These are phyloP conservation scores for Manis javanica DNA, from an alignment of 2,797 vertebrate species.

Conservation along the genomic window DNA sequence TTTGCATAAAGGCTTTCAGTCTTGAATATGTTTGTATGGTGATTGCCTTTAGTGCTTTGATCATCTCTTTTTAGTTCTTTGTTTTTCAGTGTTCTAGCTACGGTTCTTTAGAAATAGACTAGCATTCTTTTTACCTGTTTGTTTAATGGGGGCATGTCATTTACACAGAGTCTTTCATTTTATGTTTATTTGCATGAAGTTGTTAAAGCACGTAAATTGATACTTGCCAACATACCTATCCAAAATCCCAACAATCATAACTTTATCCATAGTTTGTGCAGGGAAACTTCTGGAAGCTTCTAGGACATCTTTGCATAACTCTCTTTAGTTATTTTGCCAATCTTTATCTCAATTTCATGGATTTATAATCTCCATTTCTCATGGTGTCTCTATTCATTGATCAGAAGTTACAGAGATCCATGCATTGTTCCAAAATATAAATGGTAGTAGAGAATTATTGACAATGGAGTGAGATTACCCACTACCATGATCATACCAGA, in stretches of 20 bases:
- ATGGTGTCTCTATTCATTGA: slow-evolving; percentile 78
- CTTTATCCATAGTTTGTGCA: slow-evolving; percentile 42
- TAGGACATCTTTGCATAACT: slow-evolving; percentile 69
- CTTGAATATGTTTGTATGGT: slow-evolving; percentile 88
- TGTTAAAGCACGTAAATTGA: slow-evolving; percentile 85
- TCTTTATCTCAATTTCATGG: slow-evolving; percentile 73
- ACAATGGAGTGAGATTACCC: slow-evolving; percentile 44
- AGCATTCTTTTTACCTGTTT: slow-evolving; percentile 85
- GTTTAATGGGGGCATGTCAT: slow-evolving; percentile 87
- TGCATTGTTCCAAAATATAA: slow-evolving; percentile 68
- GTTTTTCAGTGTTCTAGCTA: slow-evolving; percentile 84
- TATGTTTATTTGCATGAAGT: slow-evolving; percentile 85
- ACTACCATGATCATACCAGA: slow-evolving; percentile 45
- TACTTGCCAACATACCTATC: slow-evolving; percentile 88
- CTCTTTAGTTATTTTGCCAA: slow-evolving; percentile 67
- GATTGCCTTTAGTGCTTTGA: slow-evolving; percentile 87
- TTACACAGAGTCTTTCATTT: slow-evolving; percentile 80
- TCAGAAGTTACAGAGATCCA: slow-evolving; percentile 70
- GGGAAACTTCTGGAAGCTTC: slow-evolving; percentile 49
- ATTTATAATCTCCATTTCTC: slow-evolving; percentile 79
- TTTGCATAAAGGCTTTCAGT: slow-evolving; percentile 91
- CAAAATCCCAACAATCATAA: slow-evolving; percentile 60
- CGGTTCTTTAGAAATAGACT: slow-evolving; percentile 85
- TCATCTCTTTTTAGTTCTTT: slow-evolving; percentile 83
- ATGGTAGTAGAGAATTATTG: slow-evolving; percentile 65